phyloP scores from a whole-genome alignment of 2,797 vertebrate genomes.

The Tiaroga cobitis region DNA sequence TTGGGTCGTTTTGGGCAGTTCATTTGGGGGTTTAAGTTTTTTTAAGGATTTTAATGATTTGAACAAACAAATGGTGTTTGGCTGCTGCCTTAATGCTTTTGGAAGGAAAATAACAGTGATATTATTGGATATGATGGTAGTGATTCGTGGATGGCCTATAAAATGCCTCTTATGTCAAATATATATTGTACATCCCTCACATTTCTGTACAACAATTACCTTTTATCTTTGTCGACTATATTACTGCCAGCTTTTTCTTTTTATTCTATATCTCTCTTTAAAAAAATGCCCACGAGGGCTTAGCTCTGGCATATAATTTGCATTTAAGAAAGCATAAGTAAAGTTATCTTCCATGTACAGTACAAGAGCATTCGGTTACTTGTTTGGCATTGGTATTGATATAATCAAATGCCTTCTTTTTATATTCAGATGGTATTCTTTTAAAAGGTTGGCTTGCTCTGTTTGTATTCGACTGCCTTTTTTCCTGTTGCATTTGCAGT shows the following conservation, averaged over 20 bases:
- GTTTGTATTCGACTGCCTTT: background rate
- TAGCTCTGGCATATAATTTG: background rate
- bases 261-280: background rate
- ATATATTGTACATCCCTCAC: background rate
- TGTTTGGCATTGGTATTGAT: background rate
- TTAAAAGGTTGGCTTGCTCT: background rate
- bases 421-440: background rate
- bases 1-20: background rate
- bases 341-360: background rate
- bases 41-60: background rate
- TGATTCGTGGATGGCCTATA: conserved; percentile 1
- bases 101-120: background rate
- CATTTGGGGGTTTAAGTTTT: background rate
- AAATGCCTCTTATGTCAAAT: background rate
- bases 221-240: background rate
- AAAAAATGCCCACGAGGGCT: background rate
- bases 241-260: background rate
- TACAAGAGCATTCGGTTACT: background rate
- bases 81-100: conserved; percentile 1
- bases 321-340: background rate
- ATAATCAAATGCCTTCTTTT: background rate
- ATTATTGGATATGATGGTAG: background rate
- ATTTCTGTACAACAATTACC: background rate
- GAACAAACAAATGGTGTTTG: background rate
- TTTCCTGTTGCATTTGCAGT: background rate